Base-by-base conservation (phyloP, 2,888 invertebrate genomes). In the Clunio marinus region DNA sequence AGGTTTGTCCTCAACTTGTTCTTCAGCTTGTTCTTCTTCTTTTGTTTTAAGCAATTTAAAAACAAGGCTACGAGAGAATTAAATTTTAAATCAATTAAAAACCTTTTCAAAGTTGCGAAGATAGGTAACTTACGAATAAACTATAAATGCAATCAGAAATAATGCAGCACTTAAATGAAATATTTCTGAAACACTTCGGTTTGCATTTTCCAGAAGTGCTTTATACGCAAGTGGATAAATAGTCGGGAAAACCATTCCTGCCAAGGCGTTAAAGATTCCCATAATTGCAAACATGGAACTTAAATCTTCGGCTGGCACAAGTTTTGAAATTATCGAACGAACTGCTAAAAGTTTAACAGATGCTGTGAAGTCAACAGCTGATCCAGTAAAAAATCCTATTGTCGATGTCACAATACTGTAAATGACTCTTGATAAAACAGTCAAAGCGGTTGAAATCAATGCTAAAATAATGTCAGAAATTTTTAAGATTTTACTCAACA, bases 241-340 rank as follows among this genome's bases (percentile, higher is more conserved):
- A 8, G 51, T 55, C 1, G 78, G 75, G 60, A 78, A 78, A 4
- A 79, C 74, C 58, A 79, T 76, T 63, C 76, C 75, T 3, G 74
- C 76, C 62, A 78, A 73, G 1, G 78, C 78, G 60, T 79, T 77
- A 28, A 76, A 76, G 4, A 79, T 74, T 22, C 78, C 77, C 67
- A 79, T 76, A 2, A 79, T 74, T 1, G 73, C 73, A 71, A 72
- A 74, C 59, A 73, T 32, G 2, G 72, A 70, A 76, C 78, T 77
- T 5, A 79, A 70, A 69, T 79, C 79, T 46, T 78, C 77, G 1
- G 74, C 74, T 8, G 72, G 75, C 0, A 79, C 78, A 70, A 77
- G 75, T 65, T 75, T 76, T 5, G 78, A 76, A 0, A 78, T 76
- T 28, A 79, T 76, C 0, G 78, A 73, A 70, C 78, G 78, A 2